Evolutionary conservation across 2,888 invertebrate genomes (phyloP).

Genomic region (Lacanobia wlatinum): DNA sequence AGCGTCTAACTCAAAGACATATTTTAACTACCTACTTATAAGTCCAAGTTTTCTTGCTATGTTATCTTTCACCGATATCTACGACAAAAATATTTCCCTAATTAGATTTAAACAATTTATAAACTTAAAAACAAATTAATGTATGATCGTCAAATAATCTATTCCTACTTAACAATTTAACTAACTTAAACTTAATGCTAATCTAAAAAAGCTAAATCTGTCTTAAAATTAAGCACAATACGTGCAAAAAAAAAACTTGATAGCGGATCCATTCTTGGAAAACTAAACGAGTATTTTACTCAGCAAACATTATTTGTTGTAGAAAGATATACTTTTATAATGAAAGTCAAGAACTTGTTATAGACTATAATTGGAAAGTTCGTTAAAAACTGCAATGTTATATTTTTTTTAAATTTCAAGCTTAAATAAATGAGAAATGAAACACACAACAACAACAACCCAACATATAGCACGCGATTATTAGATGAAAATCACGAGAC

Average conservation of each 20-base stretch:
- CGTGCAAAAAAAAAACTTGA: conserved; percentile 17
- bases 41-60: no score
- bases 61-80: no score
- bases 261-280: conserved; percentile 19
- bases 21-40: no score
- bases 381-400: background rate
- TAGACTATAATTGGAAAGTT: background rate
- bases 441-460: background rate
- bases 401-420: background rate
- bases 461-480: background rate
- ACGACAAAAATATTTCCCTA: no score
- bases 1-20: no score
- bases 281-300: conserved; percentile 20
- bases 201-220: conserved; percentile 5
- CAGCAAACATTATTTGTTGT: conserved; percentile 27
- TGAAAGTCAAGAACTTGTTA: no score
- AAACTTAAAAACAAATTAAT: no score
- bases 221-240: conserved; percentile 4
- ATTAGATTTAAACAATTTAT: no score
- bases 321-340: background rate
- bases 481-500: conserved; percentile 45
- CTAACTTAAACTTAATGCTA: no score
- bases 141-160: no score
- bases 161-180: background rate
- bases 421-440: background rate